Evolutionary conservation across 2,888 invertebrate species (phyloP).

Genomic region (Orgyia antiqua): DNA sequence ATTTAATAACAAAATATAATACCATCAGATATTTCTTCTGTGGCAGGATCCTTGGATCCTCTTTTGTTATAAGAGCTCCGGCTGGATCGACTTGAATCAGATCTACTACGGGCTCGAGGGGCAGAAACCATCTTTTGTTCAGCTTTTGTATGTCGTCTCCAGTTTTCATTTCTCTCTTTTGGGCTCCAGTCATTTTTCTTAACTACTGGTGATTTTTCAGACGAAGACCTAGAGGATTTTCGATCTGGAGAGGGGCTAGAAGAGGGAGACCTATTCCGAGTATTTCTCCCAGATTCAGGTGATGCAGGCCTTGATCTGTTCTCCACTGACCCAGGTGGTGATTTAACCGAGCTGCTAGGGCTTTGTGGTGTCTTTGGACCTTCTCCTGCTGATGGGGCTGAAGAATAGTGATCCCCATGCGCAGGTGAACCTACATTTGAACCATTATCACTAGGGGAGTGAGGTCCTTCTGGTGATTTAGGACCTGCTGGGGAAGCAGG

Average conservation of each 20-base stretch:
- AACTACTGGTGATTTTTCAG: constrained; percentile 31
- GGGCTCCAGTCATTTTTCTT: constrained; percentile 61
- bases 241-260: constrained; percentile 58
- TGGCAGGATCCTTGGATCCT: constrained; percentile 61
- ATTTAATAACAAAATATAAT: constrained; percentile 10
- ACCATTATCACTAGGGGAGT: constrained; percentile 56
- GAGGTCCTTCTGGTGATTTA: constrained; percentile 69
- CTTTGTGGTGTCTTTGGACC: constrained; percentile 64
- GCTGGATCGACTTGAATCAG: constrained; percentile 68
- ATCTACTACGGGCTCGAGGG: constrained; percentile 49
- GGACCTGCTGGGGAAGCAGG: constrained; percentile 54
- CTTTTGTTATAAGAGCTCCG: constrained; percentile 65
- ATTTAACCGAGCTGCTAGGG: constrained; percentile 46
- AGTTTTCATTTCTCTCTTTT: constrained; percentile 46
- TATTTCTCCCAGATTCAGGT: constrained; percentile 52
- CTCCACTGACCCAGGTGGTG: constrained; percentile 48
- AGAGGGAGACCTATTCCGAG: constrained; percentile 39
- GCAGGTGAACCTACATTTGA: constrained; percentile 50
- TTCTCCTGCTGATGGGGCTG: constrained; percentile 45
- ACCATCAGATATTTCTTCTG: constrained; percentile 83
- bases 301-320: constrained; percentile 51
- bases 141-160: constrained; percentile 67
- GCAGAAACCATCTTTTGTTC: constrained; percentile 64
- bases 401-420: constrained; percentile 43
- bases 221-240: constrained; percentile 45